Evolutionary conservation across 2,797 vertebrate species (phyloP).

Genomic region (Rhincodon typus): DNA sequence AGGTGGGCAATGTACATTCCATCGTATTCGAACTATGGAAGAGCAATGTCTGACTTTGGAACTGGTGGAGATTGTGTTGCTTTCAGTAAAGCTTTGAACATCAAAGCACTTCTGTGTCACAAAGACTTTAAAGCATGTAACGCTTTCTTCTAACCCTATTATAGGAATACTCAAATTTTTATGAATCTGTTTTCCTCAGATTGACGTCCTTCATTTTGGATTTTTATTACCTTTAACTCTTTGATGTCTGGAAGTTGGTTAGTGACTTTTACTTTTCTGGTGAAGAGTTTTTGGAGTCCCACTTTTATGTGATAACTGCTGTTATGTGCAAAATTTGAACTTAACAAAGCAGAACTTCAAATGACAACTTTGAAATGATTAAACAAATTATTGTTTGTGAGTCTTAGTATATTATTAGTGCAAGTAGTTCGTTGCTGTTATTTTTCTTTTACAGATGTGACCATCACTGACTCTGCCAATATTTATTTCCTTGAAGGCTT

Average conservation of each 20-base stretch:
- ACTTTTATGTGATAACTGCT: neutral
- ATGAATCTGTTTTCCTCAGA: neutral
- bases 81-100: conserved; percentile 28
- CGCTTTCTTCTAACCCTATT: conserved; percentile 25
- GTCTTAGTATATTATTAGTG: neutral
- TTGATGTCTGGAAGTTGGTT: neutral
- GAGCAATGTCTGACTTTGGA: conserved; percentile 4
- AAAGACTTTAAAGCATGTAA: conserved; percentile 25
- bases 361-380: neutral
- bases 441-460: no score
- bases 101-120: conserved; percentile 19
- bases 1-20: neutral
- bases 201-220: neutral
- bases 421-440: no score
- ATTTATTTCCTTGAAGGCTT: no score
- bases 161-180: neutral
- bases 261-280: neutral
- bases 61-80: neutral
- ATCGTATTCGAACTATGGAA: neutral
- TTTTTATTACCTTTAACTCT: neutral
- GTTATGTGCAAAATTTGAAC: neutral
- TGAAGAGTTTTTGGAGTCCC: neutral
- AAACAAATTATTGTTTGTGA: neutral
- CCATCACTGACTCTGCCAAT: no score
- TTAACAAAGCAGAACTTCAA: neutral